Base-by-base conservation (phyloP, 2,113 vertebrate species). In the Cricetomys ansorgei region DNA sequence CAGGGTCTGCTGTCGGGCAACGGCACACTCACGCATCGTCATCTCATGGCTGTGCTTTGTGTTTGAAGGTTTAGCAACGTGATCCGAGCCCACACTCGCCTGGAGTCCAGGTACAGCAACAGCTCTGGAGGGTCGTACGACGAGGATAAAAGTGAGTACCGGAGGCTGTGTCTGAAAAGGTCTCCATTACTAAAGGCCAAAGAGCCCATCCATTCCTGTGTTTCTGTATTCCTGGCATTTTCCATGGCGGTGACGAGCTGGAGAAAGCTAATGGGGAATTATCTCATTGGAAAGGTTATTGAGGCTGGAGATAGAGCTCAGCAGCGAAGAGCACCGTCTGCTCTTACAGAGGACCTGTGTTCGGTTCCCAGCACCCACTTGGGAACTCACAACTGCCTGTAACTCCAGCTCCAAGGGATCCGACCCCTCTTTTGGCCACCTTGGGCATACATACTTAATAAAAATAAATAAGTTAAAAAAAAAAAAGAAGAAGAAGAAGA, bases 41-140 rank as follows among this genome's bases (percentile, higher is more conserved):
- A 37, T 95, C 34, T 89, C 92, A 97, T 37, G 1, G 96, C 12
- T 15, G 4, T 50, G 84, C 80, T 96, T 98, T 95, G 2, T 91
- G 12, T 98, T 98, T 94, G 69, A 98, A 99, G 99, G 98, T 98
- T 99, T 89, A 98, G 99, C 94, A 99, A 99, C n/a, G 98, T 99
- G 94, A 98, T 99, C 92, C 99, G 99, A 97, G 99, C 99, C 92
- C 99, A 99, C 97, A 99, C 99, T 57, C 99, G 99, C 53, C 98
- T 99, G 55, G 99, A 99, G 96, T 99, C 99, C n/a, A 99, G 99
- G 95, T 99, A 99, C 98, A 99, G 99, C 98, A 99, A 99, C 98
- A 99, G 99, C 97, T 99, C 99, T 0, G 99, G 99, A 98, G 99
- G 99, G 81, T 99, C 99, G 8, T 99, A 99, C 0, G 99, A 99